These are phyloP conservation scores for Lepus oiostolus DNA, from an alignment of 2,797 vertebrate species.

Conservation along the genomic window DNA sequence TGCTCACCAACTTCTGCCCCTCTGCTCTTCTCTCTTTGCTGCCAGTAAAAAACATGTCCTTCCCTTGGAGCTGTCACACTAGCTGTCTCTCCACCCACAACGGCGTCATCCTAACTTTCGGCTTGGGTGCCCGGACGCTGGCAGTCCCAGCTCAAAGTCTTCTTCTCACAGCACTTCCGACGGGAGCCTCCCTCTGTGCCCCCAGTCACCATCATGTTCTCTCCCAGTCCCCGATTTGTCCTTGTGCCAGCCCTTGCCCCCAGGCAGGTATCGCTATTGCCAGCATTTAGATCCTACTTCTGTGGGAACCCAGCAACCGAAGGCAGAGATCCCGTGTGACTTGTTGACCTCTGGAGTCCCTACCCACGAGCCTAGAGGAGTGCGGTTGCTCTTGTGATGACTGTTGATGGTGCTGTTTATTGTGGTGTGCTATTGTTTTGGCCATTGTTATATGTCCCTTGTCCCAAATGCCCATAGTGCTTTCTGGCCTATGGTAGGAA, in stretches of 20 bases:
- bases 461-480: neutral
- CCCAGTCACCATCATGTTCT: neutral
- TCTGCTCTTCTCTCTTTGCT: neutral
- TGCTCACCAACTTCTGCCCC: neutral
- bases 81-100: neutral
- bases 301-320: neutral
- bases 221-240: neutral
- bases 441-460: neutral
- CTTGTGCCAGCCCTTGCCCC: neutral
- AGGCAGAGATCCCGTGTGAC: neutral
- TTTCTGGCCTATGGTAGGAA: neutral
- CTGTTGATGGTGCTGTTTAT: neutral
- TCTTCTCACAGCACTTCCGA: neutral
- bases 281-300: neutral
- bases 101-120: neutral
- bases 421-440: neutral
- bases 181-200: neutral
- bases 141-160: neutral
- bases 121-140: neutral
- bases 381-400: rapidly evolving
- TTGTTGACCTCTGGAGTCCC: neutral
- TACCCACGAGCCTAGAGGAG: neutral
- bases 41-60: neutral
- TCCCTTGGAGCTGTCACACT: no score
- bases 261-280: neutral